phyloP scores from a whole-genome alignment of 2,113 vertebrate genomes.

The Brienomyrus brachyistius region DNA sequence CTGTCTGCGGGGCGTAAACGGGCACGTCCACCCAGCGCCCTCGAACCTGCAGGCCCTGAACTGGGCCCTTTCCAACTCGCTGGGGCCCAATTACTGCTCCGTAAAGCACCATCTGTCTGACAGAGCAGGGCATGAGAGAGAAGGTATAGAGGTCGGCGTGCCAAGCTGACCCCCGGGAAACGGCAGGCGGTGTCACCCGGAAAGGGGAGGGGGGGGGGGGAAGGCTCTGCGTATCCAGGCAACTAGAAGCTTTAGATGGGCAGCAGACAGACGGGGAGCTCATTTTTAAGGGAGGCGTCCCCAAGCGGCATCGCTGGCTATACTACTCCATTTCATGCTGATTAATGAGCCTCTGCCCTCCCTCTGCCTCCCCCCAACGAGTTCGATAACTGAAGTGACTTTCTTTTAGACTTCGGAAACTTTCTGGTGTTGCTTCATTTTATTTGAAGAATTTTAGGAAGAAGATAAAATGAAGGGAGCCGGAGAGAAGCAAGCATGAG shows the following conservation, averaged over 20 bases:
- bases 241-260: background rate
- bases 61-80: background rate
- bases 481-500: background rate
- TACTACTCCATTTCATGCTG: background rate
- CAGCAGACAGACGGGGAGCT: background rate
- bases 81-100: background rate
- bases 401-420: background rate
- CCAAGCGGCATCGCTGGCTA: background rate
- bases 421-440: conserved; percentile 18
- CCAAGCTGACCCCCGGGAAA: background rate
- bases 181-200: background rate
- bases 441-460: background rate
- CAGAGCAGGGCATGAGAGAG: background rate
- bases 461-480: background rate
- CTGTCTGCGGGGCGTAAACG: background rate
- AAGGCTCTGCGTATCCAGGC: background rate
- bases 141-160: background rate
- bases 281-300: background rate
- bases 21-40: background rate
- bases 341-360: background rate
- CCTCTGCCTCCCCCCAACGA: background rate
- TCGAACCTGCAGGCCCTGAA: background rate
- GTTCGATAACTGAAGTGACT: background rate
- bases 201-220: background rate
- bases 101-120: background rate